A percentile compares a stretch with the other conserved stretches of the same genome.
Conservation (phyloP, 2,797 vertebrate species). For the Lagorchestes hirsutus region DNA sequence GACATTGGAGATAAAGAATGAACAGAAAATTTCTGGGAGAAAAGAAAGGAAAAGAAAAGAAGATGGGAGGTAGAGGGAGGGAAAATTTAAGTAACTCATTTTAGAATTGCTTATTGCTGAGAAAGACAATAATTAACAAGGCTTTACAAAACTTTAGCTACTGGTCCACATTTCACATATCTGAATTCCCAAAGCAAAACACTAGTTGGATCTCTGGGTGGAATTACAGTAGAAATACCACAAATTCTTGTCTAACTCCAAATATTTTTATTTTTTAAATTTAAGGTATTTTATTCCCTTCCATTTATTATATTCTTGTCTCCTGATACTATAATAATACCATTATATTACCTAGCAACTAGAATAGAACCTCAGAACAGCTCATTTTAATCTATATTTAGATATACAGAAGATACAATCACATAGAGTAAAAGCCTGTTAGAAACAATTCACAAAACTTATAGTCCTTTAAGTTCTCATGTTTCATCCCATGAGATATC, state of each 20-base stretch:
- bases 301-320: background rate
- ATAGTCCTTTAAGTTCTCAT: background rate
- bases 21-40: background rate
- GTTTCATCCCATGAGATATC: background rate
- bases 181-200: conserved; percentile 36
- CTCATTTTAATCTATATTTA: background rate
- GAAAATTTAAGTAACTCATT: background rate
- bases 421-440: background rate
- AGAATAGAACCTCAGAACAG: background rate
- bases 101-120: background rate
- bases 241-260: background rate
- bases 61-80: background rate
- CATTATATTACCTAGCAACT: background rate
- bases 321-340: conserved; percentile 6
- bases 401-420: background rate
- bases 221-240: background rate
- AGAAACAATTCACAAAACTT: background rate
- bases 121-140: background rate
- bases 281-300: conserved; percentile 35
- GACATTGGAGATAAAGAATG: background rate
- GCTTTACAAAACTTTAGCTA: conserved; percentile 5
- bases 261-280: background rate
- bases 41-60: background rate
- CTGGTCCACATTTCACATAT: conserved; percentile 17
- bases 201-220: background rate